Percentiles rank a stretch among this genome's conserved stretches.
These are phyloP conservation scores for Chymomyza costata DNA, from an alignment of 1,140 invertebrate genomes.

Conservation along the genomic window DNA sequence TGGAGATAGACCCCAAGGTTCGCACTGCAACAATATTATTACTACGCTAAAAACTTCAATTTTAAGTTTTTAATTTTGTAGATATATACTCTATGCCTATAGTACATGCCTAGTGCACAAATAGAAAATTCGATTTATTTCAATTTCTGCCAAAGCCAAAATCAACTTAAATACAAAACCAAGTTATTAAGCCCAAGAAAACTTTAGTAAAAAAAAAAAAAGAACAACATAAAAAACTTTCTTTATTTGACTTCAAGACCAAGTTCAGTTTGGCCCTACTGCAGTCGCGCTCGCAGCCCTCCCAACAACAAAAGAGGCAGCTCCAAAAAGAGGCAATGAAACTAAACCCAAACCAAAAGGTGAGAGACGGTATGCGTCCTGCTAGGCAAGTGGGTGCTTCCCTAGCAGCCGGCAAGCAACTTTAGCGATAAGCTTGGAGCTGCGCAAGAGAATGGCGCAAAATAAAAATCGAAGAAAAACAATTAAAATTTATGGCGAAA, in stretches of 20 bases:
- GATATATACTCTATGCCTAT: too few relatives aligned
- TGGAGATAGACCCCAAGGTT: too few relatives aligned
- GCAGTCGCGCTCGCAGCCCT: too few relatives aligned
- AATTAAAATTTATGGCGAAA: slow-evolving; percentile 63
- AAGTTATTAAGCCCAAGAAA: slow-evolving; percentile 41
- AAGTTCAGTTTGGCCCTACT: slow-evolving; percentile 33
- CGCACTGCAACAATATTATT: too few relatives aligned
- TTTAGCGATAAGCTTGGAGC: slow-evolving; percentile 1
- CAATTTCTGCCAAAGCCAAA: slow-evolving; percentile 24
- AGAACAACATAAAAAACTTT: slow-evolving; percentile 17
- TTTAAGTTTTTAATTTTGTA: too few relatives aligned
- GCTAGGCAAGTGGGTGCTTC: not conserved
- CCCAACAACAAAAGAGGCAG: slow-evolving; percentile 37
- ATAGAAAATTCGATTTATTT: slow-evolving; percentile 37
- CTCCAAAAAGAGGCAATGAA: slow-evolving; percentile 4
- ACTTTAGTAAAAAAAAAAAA: slow-evolving; percentile 24
- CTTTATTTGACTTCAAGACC: slow-evolving; percentile 34
- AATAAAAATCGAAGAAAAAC: slow-evolving; percentile 66
- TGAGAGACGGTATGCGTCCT: not conserved
- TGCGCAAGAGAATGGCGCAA: slow-evolving; percentile 32
- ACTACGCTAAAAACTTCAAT: too few relatives aligned
- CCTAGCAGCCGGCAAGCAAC: too few relatives aligned
- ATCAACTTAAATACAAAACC: slow-evolving; percentile 31
- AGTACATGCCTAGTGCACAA: too few relatives aligned
- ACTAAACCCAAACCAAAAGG: too few relatives aligned